phyloP scores from a whole-genome alignment of 1,140 invertebrate species.

The Ceratitis capitata region DNA sequence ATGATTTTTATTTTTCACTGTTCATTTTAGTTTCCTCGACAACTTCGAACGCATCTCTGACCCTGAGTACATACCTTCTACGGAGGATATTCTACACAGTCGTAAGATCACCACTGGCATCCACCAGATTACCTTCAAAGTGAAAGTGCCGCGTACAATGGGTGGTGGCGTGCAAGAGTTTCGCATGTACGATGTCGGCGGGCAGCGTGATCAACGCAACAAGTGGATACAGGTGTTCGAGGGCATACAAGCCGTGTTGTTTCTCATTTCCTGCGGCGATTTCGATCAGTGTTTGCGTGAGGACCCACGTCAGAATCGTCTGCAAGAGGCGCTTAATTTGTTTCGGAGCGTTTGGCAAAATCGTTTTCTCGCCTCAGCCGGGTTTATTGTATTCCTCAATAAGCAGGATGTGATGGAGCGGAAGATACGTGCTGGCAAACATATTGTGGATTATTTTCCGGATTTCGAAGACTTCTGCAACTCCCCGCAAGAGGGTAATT shows the following conservation, averaged over 20 bases:
- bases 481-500: constrained; percentile 61
- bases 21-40: constrained; percentile 72
- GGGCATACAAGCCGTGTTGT: constrained; percentile 81
- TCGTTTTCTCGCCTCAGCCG: constrained; percentile 78
- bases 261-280: constrained; percentile 79
- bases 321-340: constrained; percentile 76
- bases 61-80: constrained; percentile 72
- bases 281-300: constrained; percentile 82
- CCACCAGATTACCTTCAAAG: constrained; percentile 78
- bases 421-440: constrained; percentile 75
- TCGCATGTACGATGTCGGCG: constrained; percentile 83
- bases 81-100: constrained; percentile 77
- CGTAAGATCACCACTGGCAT: constrained; percentile 76
- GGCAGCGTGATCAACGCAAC: constrained; percentile 82
- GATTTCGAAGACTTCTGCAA: constrained; percentile 69
- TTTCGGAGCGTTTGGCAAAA: constrained; percentile 83
- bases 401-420: constrained; percentile 81
- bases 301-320: constrained; percentile 74
- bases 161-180: constrained; percentile 75
- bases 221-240: constrained; percentile 89
- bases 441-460: constrained; percentile 74
- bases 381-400: constrained; percentile 83
- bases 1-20: neutral
- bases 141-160: constrained; percentile 74
- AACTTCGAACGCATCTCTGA: constrained; percentile 71